These are phyloP conservation scores for Nephrotoma appendiculata DNA, from an alignment of 2,888 invertebrate genomes.

Conservation along the genomic window DNA sequence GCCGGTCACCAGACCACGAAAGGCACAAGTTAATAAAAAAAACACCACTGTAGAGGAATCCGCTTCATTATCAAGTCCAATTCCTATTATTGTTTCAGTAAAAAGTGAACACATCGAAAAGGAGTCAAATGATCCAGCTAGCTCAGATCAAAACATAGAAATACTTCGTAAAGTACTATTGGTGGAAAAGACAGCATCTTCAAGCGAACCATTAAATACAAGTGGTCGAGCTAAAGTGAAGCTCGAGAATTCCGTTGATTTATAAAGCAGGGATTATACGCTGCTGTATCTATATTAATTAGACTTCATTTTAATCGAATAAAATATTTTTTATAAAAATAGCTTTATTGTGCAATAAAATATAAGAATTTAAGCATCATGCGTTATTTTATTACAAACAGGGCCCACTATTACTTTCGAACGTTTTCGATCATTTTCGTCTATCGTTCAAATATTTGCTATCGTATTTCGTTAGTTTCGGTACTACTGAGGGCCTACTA, in stretches of 20 bases:
- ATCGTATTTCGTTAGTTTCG: too few species aligned
- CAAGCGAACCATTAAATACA: neutral
- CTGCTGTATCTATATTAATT: neutral
- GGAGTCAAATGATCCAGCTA: neutral
- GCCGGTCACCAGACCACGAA: slow-evolving; percentile 15
- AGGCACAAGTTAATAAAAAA: neutral
- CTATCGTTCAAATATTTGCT: too few species aligned
- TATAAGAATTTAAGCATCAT: neutral
- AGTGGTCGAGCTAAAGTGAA: neutral
- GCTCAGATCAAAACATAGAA: neutral
- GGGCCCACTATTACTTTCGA: too few species aligned
- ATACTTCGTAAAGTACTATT: neutral
- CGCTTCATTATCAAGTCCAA: neutral
- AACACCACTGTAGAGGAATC: neutral
- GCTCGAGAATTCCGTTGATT: neutral
- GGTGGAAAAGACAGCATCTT: neutral
- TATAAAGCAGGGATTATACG: neutral
- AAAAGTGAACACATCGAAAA: neutral
- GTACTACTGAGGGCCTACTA: too few species aligned
- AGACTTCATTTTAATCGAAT: neutral
- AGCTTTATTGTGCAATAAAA: neutral
- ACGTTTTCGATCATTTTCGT: too few species aligned
- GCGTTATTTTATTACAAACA: too few species aligned
- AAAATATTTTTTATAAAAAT: neutral
- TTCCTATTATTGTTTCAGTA: neutral